Evolutionary conservation across 2,797 vertebrate species (phyloP), one percentile per base, ranked within the genome.

Genomic region (Enteromius thamalakanensis): DNA sequence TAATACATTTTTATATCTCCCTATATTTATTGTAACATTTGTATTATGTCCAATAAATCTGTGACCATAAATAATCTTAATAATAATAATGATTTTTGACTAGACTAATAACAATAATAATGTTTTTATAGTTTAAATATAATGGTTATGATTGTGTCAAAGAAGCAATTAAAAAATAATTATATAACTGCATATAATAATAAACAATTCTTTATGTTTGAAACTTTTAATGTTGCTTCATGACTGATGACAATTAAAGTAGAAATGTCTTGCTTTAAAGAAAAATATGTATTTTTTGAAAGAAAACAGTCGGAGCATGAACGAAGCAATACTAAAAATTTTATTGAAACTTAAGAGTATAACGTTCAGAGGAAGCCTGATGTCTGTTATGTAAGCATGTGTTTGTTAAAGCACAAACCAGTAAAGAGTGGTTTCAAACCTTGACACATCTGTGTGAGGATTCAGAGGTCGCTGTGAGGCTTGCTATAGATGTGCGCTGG

Each of bases 361-460:
- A 70, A 42, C 10, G 65, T 29, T 80, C 23, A 80, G 2, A 80
- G 21, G 9, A 1, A 6, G n/a, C 19, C 1, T 23, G 26, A 77
- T 23, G 76, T 4, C 42, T 64, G 60, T 37, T 75, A n/a, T 53
- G 5, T 0, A 51, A 19, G 71, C 29, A 21, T 29, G 60, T 6
- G 4, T 8, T 32, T 34, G 26, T 65, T 58, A 55, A 37, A 75
- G 23, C 17, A 65, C 9, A 78, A 83, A 26, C 10, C 71, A 79
- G 6, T 71, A 80, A 72, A 71, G n/a, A 21, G 5, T 7, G 3
- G 8, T 23, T 60, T 64, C 34, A 58, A 79, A 87, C 86, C 86
- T 89, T 86, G 6, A 87, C 62, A 82, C 67, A 84, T 78, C 68
- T 85, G 29, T 82, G 81, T 32, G 80, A 51, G 51, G 76, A 68